Conservation (phyloP, 1,140 invertebrate genomes). For the Meloidogyne chitwoodi region DNA sequence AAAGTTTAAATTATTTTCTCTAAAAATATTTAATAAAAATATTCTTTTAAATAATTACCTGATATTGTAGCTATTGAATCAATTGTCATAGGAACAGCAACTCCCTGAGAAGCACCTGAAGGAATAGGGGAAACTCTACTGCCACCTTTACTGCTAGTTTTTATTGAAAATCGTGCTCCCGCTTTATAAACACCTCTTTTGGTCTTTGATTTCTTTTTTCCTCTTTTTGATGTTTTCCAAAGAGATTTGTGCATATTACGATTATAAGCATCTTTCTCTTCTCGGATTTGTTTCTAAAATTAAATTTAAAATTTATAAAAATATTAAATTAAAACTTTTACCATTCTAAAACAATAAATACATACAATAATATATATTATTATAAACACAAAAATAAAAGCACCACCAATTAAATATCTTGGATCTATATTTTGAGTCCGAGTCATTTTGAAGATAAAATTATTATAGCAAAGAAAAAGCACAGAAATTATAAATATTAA, state of each 20-base stretch:
- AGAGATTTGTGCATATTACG: not conserved
- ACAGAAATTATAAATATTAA: too few relatives aligned
- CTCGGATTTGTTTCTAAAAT: too few relatives aligned
- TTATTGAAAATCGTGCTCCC: not conserved
- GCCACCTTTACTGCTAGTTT: not conserved
- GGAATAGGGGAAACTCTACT: not conserved
- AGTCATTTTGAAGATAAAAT: too few relatives aligned
- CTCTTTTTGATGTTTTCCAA: not conserved
- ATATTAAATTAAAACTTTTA: too few relatives aligned
- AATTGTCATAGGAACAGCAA: not conserved
- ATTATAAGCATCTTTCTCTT: not conserved
- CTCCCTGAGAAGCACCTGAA: not conserved
- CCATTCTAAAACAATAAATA: too few relatives aligned
- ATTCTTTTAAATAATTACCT: not conserved
- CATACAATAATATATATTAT: too few relatives aligned
- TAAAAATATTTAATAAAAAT: too few relatives aligned
- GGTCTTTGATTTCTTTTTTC: not conserved
- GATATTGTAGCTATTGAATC: not conserved
- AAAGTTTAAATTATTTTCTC: not conserved
- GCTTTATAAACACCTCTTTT: not conserved
- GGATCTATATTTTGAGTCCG: too few relatives aligned
- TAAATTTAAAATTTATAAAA: too few relatives aligned
- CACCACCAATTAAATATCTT: too few relatives aligned
- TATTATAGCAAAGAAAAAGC: too few relatives aligned
- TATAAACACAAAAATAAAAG: too few relatives aligned